Evolutionary conservation across 2,797 vertebrate species (phyloP).

Genomic region (Falco cherrug): DNA sequence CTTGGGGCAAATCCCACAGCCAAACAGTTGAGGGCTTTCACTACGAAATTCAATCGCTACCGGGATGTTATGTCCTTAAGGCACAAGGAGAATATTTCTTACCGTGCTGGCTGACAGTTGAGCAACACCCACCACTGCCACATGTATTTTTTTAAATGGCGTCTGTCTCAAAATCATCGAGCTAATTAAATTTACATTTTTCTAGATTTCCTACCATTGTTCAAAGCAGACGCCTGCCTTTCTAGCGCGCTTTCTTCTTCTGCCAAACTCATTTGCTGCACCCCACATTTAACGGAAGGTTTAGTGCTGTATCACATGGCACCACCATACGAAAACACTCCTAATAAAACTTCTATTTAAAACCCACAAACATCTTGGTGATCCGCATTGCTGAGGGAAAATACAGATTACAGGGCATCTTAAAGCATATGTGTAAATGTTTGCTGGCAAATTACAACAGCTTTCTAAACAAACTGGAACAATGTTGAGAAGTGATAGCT

Average conservation of each 20-base stretch:
- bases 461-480: background rate
- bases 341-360: background rate
- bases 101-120: background rate
- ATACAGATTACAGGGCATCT: background rate
- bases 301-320: background rate
- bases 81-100: background rate
- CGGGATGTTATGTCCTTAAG: rapidly evolving
- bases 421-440: rapidly evolving
- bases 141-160: background rate
- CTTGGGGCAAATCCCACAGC: background rate
- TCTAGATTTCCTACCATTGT: background rate
- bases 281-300: background rate
- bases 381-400: background rate
- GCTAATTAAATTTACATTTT: background rate
- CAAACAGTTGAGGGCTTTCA: background rate
- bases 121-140: background rate
- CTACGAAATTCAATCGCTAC: rapidly evolving
- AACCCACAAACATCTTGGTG: background rate
- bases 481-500: background rate
- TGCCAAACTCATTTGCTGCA: background rate
- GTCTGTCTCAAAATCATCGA: background rate
- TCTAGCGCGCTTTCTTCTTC: background rate
- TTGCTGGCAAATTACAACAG: background rate
- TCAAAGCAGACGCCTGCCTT: background rate
- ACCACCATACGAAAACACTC: background rate